phyloP scores from a whole-genome alignment of 2,888 invertebrate species.

The Smittia sp. region DNA sequence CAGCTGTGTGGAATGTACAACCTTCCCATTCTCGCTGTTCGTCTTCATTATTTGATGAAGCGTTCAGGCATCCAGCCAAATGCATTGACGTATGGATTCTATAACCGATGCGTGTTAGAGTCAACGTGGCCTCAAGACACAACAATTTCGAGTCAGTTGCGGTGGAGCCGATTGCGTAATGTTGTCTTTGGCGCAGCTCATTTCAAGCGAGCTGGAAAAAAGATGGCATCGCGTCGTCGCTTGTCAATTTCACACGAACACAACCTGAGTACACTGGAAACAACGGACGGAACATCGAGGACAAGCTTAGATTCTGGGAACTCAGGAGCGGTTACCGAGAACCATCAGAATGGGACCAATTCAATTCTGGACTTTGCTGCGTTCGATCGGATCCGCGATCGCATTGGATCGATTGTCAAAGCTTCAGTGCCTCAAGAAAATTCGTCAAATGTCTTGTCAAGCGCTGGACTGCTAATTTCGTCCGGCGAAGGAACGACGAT shows the following conservation, averaged over 20 bases:
- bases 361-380: slow-evolving; percentile 54
- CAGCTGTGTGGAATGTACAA: slow-evolving; percentile 95
- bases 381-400: slow-evolving; percentile 59
- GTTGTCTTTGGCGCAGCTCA: slow-evolving; percentile 87
- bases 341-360: slow-evolving; percentile 43
- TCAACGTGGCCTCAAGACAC: slow-evolving; percentile 90
- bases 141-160: slow-evolving; percentile 68
- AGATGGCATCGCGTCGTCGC: slow-evolving; percentile 52
- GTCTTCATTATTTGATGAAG: slow-evolving; percentile 87
- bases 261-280: slow-evolving; percentile 52
- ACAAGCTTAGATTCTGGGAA: slow-evolving; percentile 53
- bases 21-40: slow-evolving; percentile 91
- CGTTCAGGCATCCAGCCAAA: slow-evolving; percentile 91
- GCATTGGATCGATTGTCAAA: slow-evolving; percentile 65
- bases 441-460: slow-evolving; percentile 49
- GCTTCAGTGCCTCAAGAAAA: slow-evolving; percentile 51
- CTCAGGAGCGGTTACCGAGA: slow-evolving; percentile 45
- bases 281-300: slow-evolving; percentile 52
- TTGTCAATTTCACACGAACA: slow-evolving; percentile 51
- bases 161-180: slow-evolving; percentile 93
- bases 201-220: slow-evolving; percentile 75
- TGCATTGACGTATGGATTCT: slow-evolving; percentile 93
- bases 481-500: slow-evolving; percentile 49
- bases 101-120: slow-evolving; percentile 81
- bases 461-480: slow-evolving; percentile 59